These are phyloP conservation scores for Steromphala cineraria DNA, from an alignment of 2,888 invertebrate genomes.

Conservation along the genomic window DNA sequence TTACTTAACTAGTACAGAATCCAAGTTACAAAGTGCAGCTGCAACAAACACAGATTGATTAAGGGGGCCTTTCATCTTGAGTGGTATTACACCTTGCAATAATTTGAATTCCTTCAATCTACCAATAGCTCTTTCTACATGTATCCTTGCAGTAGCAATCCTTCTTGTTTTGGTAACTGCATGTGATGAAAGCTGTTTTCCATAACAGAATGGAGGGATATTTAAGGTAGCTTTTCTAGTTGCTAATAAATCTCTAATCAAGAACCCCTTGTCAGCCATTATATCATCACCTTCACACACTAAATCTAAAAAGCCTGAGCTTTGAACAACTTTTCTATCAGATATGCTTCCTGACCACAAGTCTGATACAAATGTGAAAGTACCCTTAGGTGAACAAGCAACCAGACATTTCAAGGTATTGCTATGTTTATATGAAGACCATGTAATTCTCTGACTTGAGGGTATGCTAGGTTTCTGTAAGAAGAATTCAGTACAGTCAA, in stretches of 20 bases:
- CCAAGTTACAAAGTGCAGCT: slow-evolving; percentile 22
- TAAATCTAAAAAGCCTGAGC: slow-evolving; percentile 27
- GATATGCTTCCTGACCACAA: slow-evolving; percentile 34
- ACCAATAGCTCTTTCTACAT: slow-evolving; percentile 37
- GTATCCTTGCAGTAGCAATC: slow-evolving; percentile 35
- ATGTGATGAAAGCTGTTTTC: slow-evolving; percentile 20
- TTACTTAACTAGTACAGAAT: not conserved
- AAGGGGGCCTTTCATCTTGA: slow-evolving; percentile 7
- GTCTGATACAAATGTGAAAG: slow-evolving; percentile 29
- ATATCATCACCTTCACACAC: slow-evolving; percentile 26
- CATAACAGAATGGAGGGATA: slow-evolving; percentile 33
- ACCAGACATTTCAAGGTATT: slow-evolving; percentile 30
- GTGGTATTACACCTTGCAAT: slow-evolving; percentile 21
- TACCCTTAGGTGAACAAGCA: slow-evolving; percentile 25
- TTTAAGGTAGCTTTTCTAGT: slow-evolving; percentile 27
- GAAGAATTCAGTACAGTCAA: too few relatives aligned
- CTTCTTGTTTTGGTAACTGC: slow-evolving; percentile 33
- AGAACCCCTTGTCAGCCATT: slow-evolving; percentile 35
- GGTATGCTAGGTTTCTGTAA: slow-evolving; percentile 31
- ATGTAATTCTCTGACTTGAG: slow-evolving; percentile 26
- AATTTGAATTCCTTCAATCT: slow-evolving; percentile 16
- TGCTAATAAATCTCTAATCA: slow-evolving; percentile 26
- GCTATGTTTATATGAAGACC: slow-evolving; percentile 31
- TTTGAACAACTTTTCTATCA: slow-evolving; percentile 31
- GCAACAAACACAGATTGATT: slow-evolving; percentile 15